Percentiles rank a stretch among this genome's conserved stretches.
Evolutionary conservation across 1,140 invertebrate species (phyloP).

Genomic region (Neuroterus valhalla): DNA sequence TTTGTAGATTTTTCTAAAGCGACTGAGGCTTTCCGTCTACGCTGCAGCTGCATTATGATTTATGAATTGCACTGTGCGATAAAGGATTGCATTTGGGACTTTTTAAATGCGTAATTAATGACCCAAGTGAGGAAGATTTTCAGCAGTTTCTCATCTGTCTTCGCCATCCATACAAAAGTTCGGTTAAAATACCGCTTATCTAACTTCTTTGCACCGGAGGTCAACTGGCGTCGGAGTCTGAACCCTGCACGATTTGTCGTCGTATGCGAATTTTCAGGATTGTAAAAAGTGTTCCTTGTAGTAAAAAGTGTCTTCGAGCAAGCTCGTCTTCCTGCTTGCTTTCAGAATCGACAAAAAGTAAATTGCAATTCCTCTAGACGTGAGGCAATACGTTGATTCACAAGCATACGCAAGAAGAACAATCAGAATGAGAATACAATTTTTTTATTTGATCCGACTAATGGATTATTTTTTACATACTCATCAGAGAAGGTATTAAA

Average conservation of each 20-base stretch:
- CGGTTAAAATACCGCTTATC: slow-evolving; percentile 15
- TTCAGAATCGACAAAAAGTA: neutral
- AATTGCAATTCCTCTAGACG: too few relatives aligned
- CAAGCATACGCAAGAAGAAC: neutral
- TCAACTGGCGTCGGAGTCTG: neutral
- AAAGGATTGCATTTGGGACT: neutral
- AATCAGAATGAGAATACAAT: too few relatives aligned
- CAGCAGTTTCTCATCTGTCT: neutral
- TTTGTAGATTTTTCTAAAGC: slow-evolving; percentile 5
- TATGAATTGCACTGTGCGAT: neutral
- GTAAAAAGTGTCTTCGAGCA: neutral
- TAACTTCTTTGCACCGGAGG: neutral
- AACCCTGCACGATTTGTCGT: neutral
- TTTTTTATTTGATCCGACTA: too few relatives aligned
- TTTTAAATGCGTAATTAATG: slow-evolving; percentile 29
- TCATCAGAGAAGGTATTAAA: too few relatives aligned
- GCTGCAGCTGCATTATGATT: slow-evolving; percentile 26
- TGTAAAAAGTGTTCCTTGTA: neutral
- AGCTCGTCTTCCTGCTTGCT: neutral
- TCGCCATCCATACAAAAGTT: slow-evolving; percentile 17
- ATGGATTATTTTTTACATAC: too few relatives aligned
- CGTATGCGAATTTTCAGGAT: neutral
- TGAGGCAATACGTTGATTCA: too few relatives aligned
- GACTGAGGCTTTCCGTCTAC: slow-evolving; percentile 1
- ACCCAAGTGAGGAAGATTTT: slow-evolving; percentile 18